A percentile compares a stretch with the other conserved stretches of the same genome.
phyloP scores from a whole-genome alignment of 2,888 invertebrate species.

The Tholera decimalis region DNA sequence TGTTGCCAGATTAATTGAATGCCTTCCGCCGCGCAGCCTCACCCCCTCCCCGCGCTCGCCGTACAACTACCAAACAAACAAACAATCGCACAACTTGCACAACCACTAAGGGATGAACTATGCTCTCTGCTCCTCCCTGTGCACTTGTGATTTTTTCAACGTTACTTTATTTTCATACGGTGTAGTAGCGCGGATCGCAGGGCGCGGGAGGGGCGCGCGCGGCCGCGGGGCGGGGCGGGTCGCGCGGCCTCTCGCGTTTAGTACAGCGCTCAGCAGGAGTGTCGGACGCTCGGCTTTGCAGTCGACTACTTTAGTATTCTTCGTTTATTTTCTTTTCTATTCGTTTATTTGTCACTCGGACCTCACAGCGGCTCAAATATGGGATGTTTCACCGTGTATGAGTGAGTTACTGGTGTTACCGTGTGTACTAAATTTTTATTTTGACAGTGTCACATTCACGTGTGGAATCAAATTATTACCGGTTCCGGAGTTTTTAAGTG shows the following conservation, averaged over 20 bases:
- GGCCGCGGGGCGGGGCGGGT: conserved; percentile 82
- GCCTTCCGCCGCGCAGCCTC: conserved; percentile 72
- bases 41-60: conserved; percentile 59
- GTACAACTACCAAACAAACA: conserved; percentile 75
- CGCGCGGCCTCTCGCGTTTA: conserved; percentile 89
- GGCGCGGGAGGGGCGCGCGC: conserved; percentile 81
- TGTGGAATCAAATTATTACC: conserved; percentile 88
- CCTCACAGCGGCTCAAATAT: conserved; percentile 79
- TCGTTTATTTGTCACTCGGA: conserved; percentile 89
- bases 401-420: conserved; percentile 80
- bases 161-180: conserved; percentile 82
- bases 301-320: conserved; percentile 90
- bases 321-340: conserved; percentile 92
- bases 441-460: conserved; percentile 90
- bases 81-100: conserved; percentile 66
- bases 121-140: conserved; percentile 70
- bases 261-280: conserved; percentile 91
- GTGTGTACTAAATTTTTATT: conserved; percentile 81
- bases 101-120: conserved; percentile 63
- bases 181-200: conserved; percentile 84
- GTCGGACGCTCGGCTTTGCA: conserved; percentile 90
- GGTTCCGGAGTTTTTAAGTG: conserved; percentile 90
- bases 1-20: conserved; percentile 88
- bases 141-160: conserved; percentile 81
- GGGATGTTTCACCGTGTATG: conserved; percentile 79